Base-by-base conservation (phyloP, 2,113 vertebrate species). In the Engraulis encrasicolus region DNA sequence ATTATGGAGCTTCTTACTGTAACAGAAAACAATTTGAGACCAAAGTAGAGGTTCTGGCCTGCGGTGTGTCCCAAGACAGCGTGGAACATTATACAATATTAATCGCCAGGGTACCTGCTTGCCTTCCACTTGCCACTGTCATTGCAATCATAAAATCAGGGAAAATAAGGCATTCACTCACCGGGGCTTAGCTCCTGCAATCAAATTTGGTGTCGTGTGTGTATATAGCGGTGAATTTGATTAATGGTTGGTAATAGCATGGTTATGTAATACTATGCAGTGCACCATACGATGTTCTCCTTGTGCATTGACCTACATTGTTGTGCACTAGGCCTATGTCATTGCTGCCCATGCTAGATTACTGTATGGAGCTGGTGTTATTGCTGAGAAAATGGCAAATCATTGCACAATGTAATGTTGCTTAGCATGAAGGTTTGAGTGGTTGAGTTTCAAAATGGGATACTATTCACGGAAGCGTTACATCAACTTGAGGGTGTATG, bases 31-130 rank as follows among this genome's bases (percentile, higher is more conserved):
- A 66, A 31, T 66, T 66, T 66, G 23, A 27, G 23, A 66, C 58
- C 27, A 34, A 50, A 81, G 54, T 34, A 34, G 61, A 40, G 38
- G 27, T 78, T 71, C 54, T 80, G 79, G 27, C 79, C 34, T 31
- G 15, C 54, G 14, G 3, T 31, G 58, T 27, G 15, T 66, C 58
- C 31, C 58, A 6, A 66, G 23, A 66, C n/a, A 66, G n/a, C 23
- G 15, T 31, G 0, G 58, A 27, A 12, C 14, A 66, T 17, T 4
- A 19, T 80, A 27, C 31, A 80, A 45, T 50, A 80, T 80, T 49
- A 31, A 80, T 80, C 12, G 31, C 9, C 0, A 27, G n/a, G 23
- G n/a, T 27, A 40, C 38, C 38, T 48, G 27, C 48, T 49, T n/a
- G n/a, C n/a, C 49, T 6, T 6, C 31, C 5, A 50, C 19, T 27